Evolutionary conservation across 2,113 vertebrate species (phyloP), one percentile per base, ranked within the genome.

Genomic region (Gymnogyps californianus): DNA sequence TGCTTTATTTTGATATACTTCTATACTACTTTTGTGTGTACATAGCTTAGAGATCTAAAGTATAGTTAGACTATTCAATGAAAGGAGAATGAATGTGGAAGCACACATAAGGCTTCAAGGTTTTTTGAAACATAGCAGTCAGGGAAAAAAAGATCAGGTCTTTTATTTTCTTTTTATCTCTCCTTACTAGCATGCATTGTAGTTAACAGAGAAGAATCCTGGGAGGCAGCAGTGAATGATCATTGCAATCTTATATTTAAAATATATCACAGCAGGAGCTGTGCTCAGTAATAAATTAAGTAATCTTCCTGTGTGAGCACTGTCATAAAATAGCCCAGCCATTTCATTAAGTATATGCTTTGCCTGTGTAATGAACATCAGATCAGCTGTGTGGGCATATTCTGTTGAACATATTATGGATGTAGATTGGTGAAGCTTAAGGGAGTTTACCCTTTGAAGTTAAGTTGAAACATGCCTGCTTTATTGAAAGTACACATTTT

Each of bases 111-210:
- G 6, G 6, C 49, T 91, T 81, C 64, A 81, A 47, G 29, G 16
- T 25, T 91, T 89, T 55, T 31, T 2, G n/a, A 85, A 69, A 58
- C 0, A 0, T 31, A 21, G 32, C 32, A 46, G 8, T 44, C 0
- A 0, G 11, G 18, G 4, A 17, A 31, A 49, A 54, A 34, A 61
- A 18, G 8, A 31, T 26, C 2, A 54, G 2, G 7, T 67, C 26
- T 36, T 87, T 47, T 42, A 26, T 55, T 79, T 84, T 76, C 15
- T 69, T 87, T 75, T 72, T 40, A n/a, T 25, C 8, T 76, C 22
- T 82, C 31, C 21, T 34, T 78, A 10, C 1, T 8, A 64, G 26
- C 67, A 82, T 40, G 32, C 7, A 8, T 34, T 44, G 24, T 42
- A 64, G 8, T 52, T 83, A 79, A 47, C 10, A 51, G 21, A 58